phyloP scores from a whole-genome alignment of 2,113 vertebrate genomes.

The Tragelaphus strepsiceros region DNA sequence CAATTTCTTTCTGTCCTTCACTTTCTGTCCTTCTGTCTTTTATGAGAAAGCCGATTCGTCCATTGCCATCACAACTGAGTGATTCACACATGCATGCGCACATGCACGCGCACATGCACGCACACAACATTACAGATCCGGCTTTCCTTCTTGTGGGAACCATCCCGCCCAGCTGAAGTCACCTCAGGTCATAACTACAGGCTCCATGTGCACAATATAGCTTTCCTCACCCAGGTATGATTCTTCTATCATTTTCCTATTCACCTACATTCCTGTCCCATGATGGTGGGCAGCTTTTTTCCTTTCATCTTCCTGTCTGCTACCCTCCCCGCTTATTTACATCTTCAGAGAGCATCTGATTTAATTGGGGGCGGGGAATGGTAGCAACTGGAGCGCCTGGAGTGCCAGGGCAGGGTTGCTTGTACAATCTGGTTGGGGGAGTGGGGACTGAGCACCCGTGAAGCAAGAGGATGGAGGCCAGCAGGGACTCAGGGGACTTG shows the following conservation, averaged over 20 bases:
- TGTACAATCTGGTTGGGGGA: not conserved
- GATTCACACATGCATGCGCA: not conserved
- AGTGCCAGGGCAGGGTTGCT: not conserved
- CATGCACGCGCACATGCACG: rapidly evolving
- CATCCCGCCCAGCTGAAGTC: not conserved
- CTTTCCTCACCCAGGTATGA: not conserved
- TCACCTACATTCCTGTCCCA: not conserved
- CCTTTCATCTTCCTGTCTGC: not conserved
- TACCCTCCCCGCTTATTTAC: not conserved
- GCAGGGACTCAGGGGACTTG: not conserved
- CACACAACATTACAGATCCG: not conserved
- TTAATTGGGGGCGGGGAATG: not conserved
- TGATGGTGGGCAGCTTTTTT: not conserved
- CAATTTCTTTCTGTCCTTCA: not conserved
- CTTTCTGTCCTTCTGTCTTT: not conserved
- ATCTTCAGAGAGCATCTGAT: not conserved
- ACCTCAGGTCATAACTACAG: not conserved
- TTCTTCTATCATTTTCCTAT: not conserved
- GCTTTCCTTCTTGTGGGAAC: not conserved
- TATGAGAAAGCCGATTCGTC: not conserved
- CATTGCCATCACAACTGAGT: not conserved
- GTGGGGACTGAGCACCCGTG: not conserved
- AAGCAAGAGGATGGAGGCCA: not conserved
- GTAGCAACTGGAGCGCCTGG: not conserved
- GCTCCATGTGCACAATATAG: not conserved